Evolutionary conservation across 2,113 vertebrate genomes (phyloP).

Genomic region (Rattus rattus): DNA sequence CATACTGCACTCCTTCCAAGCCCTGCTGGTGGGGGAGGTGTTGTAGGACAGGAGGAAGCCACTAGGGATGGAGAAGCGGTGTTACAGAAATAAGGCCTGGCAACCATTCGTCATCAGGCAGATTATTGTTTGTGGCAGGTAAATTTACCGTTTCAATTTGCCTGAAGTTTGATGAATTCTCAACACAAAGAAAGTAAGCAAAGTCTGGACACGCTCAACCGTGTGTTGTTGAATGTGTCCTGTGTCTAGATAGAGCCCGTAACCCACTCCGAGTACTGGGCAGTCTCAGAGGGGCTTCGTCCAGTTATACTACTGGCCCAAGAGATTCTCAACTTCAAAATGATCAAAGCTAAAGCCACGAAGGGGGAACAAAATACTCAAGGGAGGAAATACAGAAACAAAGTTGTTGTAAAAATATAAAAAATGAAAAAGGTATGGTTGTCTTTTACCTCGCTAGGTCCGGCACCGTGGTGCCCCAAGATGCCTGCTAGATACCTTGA

Average conservation of each 20-base stretch:
- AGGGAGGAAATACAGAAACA: too few species aligned
- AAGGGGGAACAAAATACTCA: too few species aligned
- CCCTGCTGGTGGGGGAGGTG: background rate
- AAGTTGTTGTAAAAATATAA: too few species aligned
- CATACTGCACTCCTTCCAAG: background rate
- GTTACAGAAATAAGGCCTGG: background rate
- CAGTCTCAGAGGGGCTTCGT: background rate
- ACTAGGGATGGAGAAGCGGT: background rate
- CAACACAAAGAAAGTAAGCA: background rate
- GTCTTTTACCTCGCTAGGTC: too few species aligned
- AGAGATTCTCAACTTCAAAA: background rate
- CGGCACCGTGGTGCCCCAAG: too few species aligned
- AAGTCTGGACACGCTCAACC: background rate
- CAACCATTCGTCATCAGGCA: constrained; percentile 24
- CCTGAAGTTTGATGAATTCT: constrained; percentile 44
- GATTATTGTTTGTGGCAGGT: constrained; percentile 3
- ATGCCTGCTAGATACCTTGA: too few species aligned
- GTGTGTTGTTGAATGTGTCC: background rate
- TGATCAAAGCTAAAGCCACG: background rate
- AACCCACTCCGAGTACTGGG: too few species aligned
- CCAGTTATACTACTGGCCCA: background rate
- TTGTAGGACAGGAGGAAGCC: background rate
- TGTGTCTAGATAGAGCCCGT: background rate
- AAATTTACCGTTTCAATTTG: constrained; percentile 35
- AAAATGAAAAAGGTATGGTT: too few species aligned